Conservation (phyloP, 2,888 invertebrate species). For the Meteorus colon region DNA sequence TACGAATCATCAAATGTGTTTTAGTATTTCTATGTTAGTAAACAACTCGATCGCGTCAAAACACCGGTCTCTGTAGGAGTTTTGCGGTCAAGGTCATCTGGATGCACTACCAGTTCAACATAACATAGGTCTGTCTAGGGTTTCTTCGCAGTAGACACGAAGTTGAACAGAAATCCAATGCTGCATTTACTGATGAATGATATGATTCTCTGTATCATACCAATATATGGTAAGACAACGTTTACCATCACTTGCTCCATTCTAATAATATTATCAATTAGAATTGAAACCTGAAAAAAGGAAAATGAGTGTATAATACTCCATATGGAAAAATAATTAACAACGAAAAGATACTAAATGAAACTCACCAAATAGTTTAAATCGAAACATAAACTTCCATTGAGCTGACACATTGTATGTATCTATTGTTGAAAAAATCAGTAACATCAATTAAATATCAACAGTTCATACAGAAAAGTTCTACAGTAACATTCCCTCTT, state of each 20-base stretch:
- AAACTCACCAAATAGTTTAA: not conserved
- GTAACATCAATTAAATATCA: too few relatives aligned
- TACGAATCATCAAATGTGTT: too few relatives aligned
- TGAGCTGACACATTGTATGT: too few relatives aligned
- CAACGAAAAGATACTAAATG: not conserved
- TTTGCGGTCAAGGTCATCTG: slow-evolving; percentile 27
- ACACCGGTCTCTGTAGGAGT: not conserved
- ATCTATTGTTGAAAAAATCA: too few relatives aligned
- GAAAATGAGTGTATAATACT: not conserved
- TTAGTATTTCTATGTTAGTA: not conserved
- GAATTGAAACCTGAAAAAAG: not conserved
- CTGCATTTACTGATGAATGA: not conserved
- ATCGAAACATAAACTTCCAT: too few relatives aligned
- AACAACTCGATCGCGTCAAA: not conserved
- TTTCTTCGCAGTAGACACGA: not conserved
- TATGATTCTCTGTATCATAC: not conserved
- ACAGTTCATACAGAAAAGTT: too few relatives aligned
- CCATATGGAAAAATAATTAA: not conserved
- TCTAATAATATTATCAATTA: not conserved
- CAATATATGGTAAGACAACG: slow-evolving; percentile 1
- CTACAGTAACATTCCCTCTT: too few relatives aligned
- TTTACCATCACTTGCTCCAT: slow-evolving; percentile 2
- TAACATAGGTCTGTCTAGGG: not conserved
- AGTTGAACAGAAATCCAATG: not conserved
- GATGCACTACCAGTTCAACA: slow-evolving; percentile 24